phyloP scores from a whole-genome alignment of 2,888 invertebrate genomes.

The Syritta pipiens region DNA sequence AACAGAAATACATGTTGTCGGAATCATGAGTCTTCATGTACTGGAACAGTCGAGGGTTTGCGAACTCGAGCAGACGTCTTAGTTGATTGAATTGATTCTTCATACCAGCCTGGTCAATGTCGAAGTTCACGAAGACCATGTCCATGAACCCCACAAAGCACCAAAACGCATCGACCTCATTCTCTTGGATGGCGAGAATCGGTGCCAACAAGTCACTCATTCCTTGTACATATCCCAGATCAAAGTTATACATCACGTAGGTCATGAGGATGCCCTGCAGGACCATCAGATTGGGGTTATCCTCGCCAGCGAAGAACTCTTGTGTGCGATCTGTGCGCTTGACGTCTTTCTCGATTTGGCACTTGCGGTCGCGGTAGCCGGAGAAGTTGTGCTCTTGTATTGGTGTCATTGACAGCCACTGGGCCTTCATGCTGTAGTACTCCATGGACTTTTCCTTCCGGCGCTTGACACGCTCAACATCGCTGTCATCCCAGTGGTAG shows the following conservation, averaged over 20 bases:
- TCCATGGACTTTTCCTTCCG: constrained; percentile 88
- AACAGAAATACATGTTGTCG: constrained; percentile 99
- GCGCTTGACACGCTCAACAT: constrained; percentile 84
- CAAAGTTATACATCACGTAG: constrained; percentile 99
- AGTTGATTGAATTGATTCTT: constrained; percentile 93
- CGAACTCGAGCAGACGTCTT: constrained; percentile 88
- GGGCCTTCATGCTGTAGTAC: constrained; percentile 96
- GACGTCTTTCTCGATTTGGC: constrained; percentile 98
- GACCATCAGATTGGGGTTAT: constrained; percentile 91
- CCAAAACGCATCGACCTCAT: constrained; percentile 99
- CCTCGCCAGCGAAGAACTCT: constrained; percentile 94
- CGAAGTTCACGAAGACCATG: constrained; percentile 94
- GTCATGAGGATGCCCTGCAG: constrained; percentile 97
- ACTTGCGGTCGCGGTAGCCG: constrained; percentile 93
- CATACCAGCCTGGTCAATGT: constrained; percentile 98
- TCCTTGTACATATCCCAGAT: constrained; percentile 96
- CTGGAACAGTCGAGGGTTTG: constrained; percentile 90
- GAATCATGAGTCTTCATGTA: constrained; percentile 85
- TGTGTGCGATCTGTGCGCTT: constrained; percentile 95
- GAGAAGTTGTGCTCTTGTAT: constrained; percentile 93
- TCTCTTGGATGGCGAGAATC: constrained; percentile 90
- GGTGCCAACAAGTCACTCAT: constrained; percentile 99
- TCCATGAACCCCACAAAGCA: constrained; percentile 99
- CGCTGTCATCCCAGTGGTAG: constrained; percentile 90
- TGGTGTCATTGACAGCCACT: constrained; percentile 94